phyloP scores from a whole-genome alignment of 2,113 vertebrate species.

The Paedocypris sp. region DNA sequence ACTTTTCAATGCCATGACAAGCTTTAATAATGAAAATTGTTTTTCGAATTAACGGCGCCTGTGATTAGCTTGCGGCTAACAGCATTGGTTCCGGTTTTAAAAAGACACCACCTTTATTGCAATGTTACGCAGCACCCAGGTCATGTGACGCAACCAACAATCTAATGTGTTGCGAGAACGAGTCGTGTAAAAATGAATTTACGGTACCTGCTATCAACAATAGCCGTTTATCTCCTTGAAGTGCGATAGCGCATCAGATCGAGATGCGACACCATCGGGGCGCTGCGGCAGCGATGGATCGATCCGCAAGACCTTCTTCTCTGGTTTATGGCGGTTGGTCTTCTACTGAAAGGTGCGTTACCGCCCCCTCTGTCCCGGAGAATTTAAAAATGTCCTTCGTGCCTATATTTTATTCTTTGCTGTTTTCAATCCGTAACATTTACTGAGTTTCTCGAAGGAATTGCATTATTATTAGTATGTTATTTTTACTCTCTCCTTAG shows the following conservation, averaged over 20 bases:
- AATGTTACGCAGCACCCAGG: background rate
- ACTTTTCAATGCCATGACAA: no score
- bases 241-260: background rate
- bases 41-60: background rate
- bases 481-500: no score
- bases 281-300: background rate
- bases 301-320: no score
- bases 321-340: no score
- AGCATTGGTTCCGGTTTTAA: background rate
- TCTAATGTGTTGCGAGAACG: background rate
- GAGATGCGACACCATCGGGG: background rate
- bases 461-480: no score
- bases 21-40: no score
- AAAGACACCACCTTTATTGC: background rate
- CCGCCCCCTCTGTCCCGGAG: no score
- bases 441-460: no score
- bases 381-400: no score
- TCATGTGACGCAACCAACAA: background rate
- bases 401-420: no score
- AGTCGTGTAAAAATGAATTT: background rate
- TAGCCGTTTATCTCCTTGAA: background rate
- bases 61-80: constrained; percentile 4
- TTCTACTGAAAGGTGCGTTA: no score
- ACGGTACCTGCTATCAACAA: background rate
- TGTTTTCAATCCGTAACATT: no score